Evolutionary conservation across 2,797 vertebrate genomes (phyloP), one percentile per base, ranked within the genome.

Genomic region (Danionella dracula): DNA sequence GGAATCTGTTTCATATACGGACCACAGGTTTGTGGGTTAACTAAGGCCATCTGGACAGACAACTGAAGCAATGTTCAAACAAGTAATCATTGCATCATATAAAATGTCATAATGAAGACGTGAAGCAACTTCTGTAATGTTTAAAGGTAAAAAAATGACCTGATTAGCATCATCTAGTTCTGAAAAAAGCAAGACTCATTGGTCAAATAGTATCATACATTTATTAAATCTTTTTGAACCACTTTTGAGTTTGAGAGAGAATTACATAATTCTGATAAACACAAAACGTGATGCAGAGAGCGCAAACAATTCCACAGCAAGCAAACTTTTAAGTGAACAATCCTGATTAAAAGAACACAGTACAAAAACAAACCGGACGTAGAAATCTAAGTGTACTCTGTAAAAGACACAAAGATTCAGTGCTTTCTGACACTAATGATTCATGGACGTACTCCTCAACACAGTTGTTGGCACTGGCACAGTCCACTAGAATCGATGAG

Each of bases 171-270:
- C n/a, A n/a, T n/a, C n/a, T n/a, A n/a, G n/a, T n/a, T n/a, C n/a
- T 1, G 27, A 1, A 4, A 15, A 21, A 9, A 21, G 5, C 13
- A 46, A 56, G 15, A 46, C 42, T 6, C 4, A 1, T 15, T 21
- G 49, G 19, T 48, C 41, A 31, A 57, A 57, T 48, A 21, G 11
- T 37, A 56, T 29, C 19, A 19, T 51, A 55, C 13, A 1, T 66
- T 66, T 66, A 66, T 66, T 66, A 31, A 57, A 21, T 40, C 15
- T 19, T 55, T 66, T 45, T 46, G 50, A 21, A 66, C 53, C 21
- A 29, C 4, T 1, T 66, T 64, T 45, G 11, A 37, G 41, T 7
- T 34, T 19, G 4, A 29, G 20, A 56, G 32, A 55, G 45, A 2
- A 55, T 11, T 34, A 19, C 35, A 48, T 31, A 32, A 54, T 8